Evolutionary conservation across 1,140 invertebrate species (phyloP), one percentile per base, ranked within the genome.

Genomic region (Drosophila seguyi): DNA sequence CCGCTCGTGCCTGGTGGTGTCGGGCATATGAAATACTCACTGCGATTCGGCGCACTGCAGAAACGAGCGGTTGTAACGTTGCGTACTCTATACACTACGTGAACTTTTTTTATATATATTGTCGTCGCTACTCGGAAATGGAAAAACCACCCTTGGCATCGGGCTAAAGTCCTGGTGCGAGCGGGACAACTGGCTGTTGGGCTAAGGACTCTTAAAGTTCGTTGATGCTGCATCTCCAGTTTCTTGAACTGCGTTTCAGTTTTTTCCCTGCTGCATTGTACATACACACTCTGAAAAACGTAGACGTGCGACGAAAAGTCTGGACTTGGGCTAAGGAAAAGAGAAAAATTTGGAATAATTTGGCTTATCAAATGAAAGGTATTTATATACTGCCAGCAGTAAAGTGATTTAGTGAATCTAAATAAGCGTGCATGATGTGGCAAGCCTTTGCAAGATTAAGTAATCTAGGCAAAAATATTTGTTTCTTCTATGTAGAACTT

Each of bases 231-330:
- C 61, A 68, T 56, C 57, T 71, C 47, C 57, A 81, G 81, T 81
- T 85, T 62, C 74, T 85, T 85, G 81, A 86, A 85, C 81, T 86
- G 81, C 74, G 82, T 86, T 73, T 60, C 73, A 79, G 75, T 53
- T 68, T 69, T 61, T 69, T 29, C 42, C 45, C 47, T 27, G 45
- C 48, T 44, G 69, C 60, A 75, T 62, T 74, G 41, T 67, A 60
- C 11, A 69, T 76, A 75, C 74, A 79, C 47, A 63, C 18, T 53
- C 11, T 58, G 68, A 58, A 52, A 61, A 53, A 53, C 27, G 29
- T 44, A 67, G 66, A 67, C 16, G 62, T 63, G 56, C 61, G 4
- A 60, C 11, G 58, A 56, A 53, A 71, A 50, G 57, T 42, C 67
- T 67, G 48, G 29, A 55, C n/a, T 41, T 22, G 29, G 13, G 0